Percentiles rank a stretch among this genome's conserved stretches.
Evolutionary conservation across 2,113 vertebrate genomes (phyloP).

Genomic region (Galemys pyrenaicus): DNA sequence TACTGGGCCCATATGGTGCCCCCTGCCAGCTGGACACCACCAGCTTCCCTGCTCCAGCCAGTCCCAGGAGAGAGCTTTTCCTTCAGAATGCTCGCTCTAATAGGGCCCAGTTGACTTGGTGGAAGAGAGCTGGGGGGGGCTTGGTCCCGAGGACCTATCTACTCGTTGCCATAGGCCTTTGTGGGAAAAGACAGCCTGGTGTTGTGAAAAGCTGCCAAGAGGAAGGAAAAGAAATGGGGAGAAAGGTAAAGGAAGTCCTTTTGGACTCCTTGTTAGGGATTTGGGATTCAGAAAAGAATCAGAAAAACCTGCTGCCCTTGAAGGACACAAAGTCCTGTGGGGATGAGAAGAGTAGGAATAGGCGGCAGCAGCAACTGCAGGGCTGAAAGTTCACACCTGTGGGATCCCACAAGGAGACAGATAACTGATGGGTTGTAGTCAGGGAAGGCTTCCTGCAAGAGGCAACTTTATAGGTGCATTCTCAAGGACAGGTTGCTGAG

Average conservation of each 20-base stretch:
- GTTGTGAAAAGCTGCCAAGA: background rate
- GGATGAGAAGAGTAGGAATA: background rate
- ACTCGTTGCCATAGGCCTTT: background rate
- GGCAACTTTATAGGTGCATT: background rate
- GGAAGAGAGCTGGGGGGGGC: background rate
- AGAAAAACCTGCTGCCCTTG: constrained; percentile 8
- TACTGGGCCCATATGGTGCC: constrained; percentile 54
- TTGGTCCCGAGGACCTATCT: background rate
- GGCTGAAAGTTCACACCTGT: background rate
- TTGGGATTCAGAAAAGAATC: constrained; percentile 30
- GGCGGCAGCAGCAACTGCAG: background rate
- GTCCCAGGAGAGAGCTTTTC: constrained; percentile 22
- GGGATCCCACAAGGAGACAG: background rate
- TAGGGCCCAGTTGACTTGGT: background rate
- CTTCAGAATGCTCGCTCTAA: background rate
- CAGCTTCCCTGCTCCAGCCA: constrained; percentile 8
- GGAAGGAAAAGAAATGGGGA: background rate
- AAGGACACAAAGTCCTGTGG: background rate
- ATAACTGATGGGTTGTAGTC: background rate
- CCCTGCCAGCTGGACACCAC: constrained; percentile 48
- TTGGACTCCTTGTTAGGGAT: background rate
- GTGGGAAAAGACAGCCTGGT: background rate
- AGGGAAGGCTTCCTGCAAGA: constrained; percentile 42
- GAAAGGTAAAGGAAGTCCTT: background rate
- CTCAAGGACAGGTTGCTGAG: background rate